Base-by-base conservation (phyloP, 2,113 vertebrate genomes). In the Antennarius striatus region DNA sequence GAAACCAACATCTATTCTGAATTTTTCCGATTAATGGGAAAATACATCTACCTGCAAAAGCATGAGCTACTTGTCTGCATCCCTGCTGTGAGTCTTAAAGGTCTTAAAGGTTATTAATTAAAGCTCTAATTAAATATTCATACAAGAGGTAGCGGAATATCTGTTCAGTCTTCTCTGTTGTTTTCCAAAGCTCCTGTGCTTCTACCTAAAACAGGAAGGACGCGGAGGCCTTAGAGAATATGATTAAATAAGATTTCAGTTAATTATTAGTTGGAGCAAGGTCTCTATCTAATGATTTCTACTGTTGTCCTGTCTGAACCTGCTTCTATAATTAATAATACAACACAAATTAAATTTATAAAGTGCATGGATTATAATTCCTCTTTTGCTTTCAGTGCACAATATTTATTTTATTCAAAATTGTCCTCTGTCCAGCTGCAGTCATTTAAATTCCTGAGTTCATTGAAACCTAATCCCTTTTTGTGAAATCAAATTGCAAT, bases 391-490 rank as follows among this genome's bases (percentile, higher is more conserved):
- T 36, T 51, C 30, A 45, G 40, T 36, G 3, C 11, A 13, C 32
- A 47, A n/a, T 47, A 73, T 63, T 70, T 63, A 58, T 62, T 59
- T 43, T 43, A 66, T 60, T 9, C 9, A 30, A 7, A 53, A 60
- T 68, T 0, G 5, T 3, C 43, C 5, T 50, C 53, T 8, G 28
- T 58, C 54, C 55, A 64, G 6, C 62, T 68, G 42, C 70, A 43
- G 5, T 46, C 2, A 0, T 4, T 53, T 16, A 5, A 15, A 70
- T 76, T 68, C 66, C 79, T 53, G 56, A 12, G 14, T 42, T 61
- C 63, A 77, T 75, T 45, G 48, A 77, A 65, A n/a, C 16, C 10
- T 53, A 36, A 56, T 62, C 65, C 6, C 47, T 69, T 51, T 49
- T 42, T 13, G 46, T 49, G 32, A 3, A 54, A 79, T 79, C 46